Evolutionary conservation across 1,140 invertebrate species (phyloP), one percentile per base, ranked within the genome.

Genomic region (Apis cerana): DNA sequence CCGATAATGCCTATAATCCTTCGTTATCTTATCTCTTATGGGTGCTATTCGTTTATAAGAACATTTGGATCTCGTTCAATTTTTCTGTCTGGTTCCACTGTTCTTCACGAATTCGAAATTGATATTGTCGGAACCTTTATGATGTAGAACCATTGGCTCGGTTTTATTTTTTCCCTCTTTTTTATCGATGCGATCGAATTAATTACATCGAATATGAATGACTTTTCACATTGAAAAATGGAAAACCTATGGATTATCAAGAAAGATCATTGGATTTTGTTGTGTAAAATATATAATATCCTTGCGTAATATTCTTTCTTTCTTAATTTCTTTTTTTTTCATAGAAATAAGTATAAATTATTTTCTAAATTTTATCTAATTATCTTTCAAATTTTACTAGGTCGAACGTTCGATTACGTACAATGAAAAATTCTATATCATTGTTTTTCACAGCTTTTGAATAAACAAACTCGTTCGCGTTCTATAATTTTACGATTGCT

Each of bases 1-100:
- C 33, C n/a, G n/a, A n/a, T 33, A 33, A 90, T 89, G n/a, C n/a
- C n/a, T n/a, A n/a, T n/a, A 90, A 91, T 89, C 85, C 76, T 75
- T 82, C 87, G 85, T 85, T 90, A 89, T 89, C 89, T 90, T 88
- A 89, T 88, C 82, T 70, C 86, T 88, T 85, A 87, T 85, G 86
- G 85, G 71, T 82, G 81, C 89, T 90, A 90, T 87, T 90, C 88
- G 85, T 91, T 91, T 90, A 91, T 90, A 85, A 91, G 83, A 82
- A 75, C 81, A 90, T 90, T 89, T 91, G 90, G 89, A 90, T 88
- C 85, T 83, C 67, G 88, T 91, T 91, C 90, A 91, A 91, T 90
- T 90, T 89, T 90, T 75, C 83, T 71, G 48, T 74, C 84, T 84
- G 69, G 75, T 33, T 56, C 78, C 74, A 33, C 64, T 54, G 58